These are phyloP conservation scores for Argentina silus DNA, from an alignment of 2,797 vertebrate species.

Conservation along the genomic window DNA sequence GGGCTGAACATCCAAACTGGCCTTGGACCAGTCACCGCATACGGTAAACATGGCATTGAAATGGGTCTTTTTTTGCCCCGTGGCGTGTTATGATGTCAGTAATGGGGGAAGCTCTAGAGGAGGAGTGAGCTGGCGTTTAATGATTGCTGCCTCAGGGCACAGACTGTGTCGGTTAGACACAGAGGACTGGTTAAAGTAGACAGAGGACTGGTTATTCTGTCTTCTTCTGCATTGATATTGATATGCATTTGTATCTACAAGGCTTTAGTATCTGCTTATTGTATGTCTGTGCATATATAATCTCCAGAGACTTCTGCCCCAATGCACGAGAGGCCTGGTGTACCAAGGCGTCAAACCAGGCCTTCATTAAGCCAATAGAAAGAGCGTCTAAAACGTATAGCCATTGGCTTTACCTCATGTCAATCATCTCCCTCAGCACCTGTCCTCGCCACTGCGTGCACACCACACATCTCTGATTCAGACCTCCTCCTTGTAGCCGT, in stretches of 20 bases:
- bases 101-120: constrained; percentile 31
- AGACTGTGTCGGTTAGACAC: constrained; percentile 38
- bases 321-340: too few relatives aligned
- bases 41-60: constrained; percentile 49
- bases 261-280: constrained; percentile 37
- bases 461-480: too few relatives aligned
- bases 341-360: too few relatives aligned
- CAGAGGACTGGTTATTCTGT: constrained; percentile 47
- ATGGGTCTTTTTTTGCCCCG: constrained; percentile 30
- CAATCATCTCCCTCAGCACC: too few relatives aligned
- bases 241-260: not conserved
- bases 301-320: too few relatives aligned
- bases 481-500: too few relatives aligned
- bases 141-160: constrained; percentile 43
- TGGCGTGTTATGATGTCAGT: constrained; percentile 53
- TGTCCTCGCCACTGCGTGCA: too few relatives aligned
- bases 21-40: constrained; percentile 27
- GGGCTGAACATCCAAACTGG: constrained; percentile 30
- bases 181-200: constrained; percentile 33
- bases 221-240: constrained; percentile 16
- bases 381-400: too few relatives aligned
- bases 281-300: not conserved
- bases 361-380: too few relatives aligned
- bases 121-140: constrained; percentile 50
- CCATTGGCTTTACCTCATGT: too few relatives aligned